These are phyloP conservation scores for Platalea minor DNA, from an alignment of 2,797 vertebrate genomes.

Conservation along the genomic window DNA sequence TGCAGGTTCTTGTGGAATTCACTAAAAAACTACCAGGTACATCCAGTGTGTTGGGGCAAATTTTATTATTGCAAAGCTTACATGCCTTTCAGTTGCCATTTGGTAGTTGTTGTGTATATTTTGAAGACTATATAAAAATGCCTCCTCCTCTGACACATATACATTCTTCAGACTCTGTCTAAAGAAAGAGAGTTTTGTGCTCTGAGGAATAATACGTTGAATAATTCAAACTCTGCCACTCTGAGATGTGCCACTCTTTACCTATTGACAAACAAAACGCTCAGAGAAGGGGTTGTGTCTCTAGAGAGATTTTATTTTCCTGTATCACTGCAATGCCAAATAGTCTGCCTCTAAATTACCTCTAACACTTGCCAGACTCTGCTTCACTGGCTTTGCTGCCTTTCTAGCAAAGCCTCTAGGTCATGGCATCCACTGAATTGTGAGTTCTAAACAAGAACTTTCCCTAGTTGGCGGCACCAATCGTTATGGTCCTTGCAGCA, in stretches of 20 bases:
- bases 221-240: not conserved
- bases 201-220: not conserved
- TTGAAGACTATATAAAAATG: not conserved
- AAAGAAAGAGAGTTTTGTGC: not conserved
- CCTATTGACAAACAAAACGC: not conserved
- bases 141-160: not conserved
- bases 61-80: not conserved
- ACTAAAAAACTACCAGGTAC: constrained; percentile 97
- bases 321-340: not conserved
- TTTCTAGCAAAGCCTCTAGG: not conserved
- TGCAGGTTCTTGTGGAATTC: constrained; percentile 97
- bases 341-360: not conserved
- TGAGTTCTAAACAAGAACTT: not conserved
- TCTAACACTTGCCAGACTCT: not conserved
- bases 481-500: not conserved
- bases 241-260: not conserved
- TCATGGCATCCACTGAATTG: not conserved
- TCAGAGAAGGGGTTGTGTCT: not conserved
- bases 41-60: not conserved
- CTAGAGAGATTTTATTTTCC: not conserved
- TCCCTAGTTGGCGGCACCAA: not conserved
- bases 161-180: not conserved
- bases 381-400: not conserved
- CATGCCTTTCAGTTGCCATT: not conserved
- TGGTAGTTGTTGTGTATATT: not conserved